Base-by-base conservation (phyloP, 1,140 invertebrate genomes). In the Drosophila bipectinata region DNA sequence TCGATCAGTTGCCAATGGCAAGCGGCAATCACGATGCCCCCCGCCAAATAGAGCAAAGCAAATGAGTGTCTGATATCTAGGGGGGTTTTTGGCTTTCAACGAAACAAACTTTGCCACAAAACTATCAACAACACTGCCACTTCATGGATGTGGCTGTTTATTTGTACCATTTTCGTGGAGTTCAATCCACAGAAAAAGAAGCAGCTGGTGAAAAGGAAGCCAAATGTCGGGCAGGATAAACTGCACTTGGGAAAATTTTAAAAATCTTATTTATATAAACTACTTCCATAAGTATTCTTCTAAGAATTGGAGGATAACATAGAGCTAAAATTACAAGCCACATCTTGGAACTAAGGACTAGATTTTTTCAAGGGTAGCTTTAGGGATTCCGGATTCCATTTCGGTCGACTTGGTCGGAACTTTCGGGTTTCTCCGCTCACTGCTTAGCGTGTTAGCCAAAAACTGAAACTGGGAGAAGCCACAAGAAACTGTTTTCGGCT, bases 401-500 rank as follows among this genome's bases (percentile, higher is more conserved):
- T 80, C 64, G 75, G 76, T 24, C 10, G 53, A 62, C 34, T 56
- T 82, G 61, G 51, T 24, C 48, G 41, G 37, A 24, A 30, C 51
- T 62, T 28, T 18, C 67, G 56, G 28, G 34, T 63, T 73, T 47
- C 57, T 66, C 64, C 21, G 47, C 54, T 80, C 72, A 18, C 48
- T 79, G 62, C 60, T 85, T 85, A 75, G 68, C 74, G 82, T 85
- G 81, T 82, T 87, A 74, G 81, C 68, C 78, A 71, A 87, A 82
- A 75, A 85, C 14, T 21, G 18, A 77, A 85, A 54, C 32, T 76
- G 77, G 83, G 80, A 82, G 82, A 85, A 82, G 82, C 83, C 82
- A 75, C 82, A 82, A 85, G 78, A 87, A 84, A 85, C 81, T 64
- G 69, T 79, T 83, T 72, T 84, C 41, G 63, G 77, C 81, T 84